Evolutionary conservation across 1,140 invertebrate species (phyloP).

Genomic region (Drosophila pachea): DNA sequence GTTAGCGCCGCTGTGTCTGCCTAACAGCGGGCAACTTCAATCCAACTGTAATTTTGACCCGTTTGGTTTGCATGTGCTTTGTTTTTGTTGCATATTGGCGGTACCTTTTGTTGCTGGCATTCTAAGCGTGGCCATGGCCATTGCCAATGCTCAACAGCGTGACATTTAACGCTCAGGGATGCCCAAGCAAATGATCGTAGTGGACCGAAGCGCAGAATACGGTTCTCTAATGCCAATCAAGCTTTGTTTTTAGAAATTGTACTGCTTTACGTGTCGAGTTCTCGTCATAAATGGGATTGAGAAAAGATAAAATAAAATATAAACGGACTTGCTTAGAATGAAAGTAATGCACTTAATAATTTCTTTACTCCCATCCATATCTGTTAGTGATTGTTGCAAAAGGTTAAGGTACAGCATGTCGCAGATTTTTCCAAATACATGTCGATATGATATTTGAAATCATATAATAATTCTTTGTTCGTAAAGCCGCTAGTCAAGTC

Average conservation of each 20-base stretch:
- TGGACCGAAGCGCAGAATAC: not conserved
- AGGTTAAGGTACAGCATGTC: slow-evolving; percentile 5
- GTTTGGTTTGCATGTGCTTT: slow-evolving; percentile 34
- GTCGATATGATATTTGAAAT: slow-evolving; percentile 12
- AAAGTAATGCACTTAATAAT: too few relatives aligned
- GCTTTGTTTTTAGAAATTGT: too few relatives aligned
- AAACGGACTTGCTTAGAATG: too few relatives aligned
- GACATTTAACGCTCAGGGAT: slow-evolving; percentile 48
- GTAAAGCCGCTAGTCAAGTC: slow-evolving; percentile 38
- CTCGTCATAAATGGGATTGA: too few relatives aligned
- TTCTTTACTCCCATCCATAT: too few relatives aligned
- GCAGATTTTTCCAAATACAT: slow-evolving; percentile 18
- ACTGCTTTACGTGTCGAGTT: too few relatives aligned
- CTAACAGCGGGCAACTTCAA: slow-evolving; percentile 11
- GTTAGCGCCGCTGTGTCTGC: slow-evolving; percentile 15
- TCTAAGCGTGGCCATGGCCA: slow-evolving; percentile 55
- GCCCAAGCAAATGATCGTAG: slow-evolving; percentile 15
- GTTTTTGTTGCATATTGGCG: slow-evolving; percentile 47
- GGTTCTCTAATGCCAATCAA: too few relatives aligned
- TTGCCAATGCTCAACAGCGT: slow-evolving; percentile 56
- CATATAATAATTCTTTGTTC: slow-evolving; percentile 14
- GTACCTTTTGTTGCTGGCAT: slow-evolving; percentile 52
- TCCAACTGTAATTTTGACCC: slow-evolving; percentile 42
- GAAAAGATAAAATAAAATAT: too few relatives aligned
- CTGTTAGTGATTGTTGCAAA: too few relatives aligned